Evolutionary conservation across 2,888 invertebrate species (phyloP), one percentile per base, ranked within the genome.

Genomic region (Galeruca laticollis): DNA sequence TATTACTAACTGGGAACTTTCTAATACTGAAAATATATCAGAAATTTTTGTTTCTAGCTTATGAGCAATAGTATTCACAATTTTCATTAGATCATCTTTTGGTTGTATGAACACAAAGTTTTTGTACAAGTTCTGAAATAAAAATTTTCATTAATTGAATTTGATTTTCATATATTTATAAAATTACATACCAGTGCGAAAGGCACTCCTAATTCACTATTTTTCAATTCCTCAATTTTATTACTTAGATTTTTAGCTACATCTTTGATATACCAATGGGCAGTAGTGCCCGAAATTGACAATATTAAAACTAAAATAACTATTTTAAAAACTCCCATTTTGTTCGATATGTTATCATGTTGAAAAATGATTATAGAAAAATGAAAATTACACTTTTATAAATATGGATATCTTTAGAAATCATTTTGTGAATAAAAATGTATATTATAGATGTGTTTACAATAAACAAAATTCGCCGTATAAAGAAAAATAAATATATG

Each of bases 181-280:
- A 6, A 54, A 31, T 31, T 56, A 72, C 71, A 74, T 81, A 85
- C 85, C 77, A 82, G 76, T 75, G 84, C 80, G 60, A 82, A 81
- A 43, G 81, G 77, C 63, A 83, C 78, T 33, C 83, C 83, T 59
- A 85, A 70, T 73, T 85, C 85, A 72, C 84, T 82, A 75, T 81
- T 80, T 72, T 81, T 83, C 43, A 83, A 76, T 20, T 73, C 75
- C 49, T 76, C 79, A 47, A 85, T 77, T 73, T 82, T 82, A 15
- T 77, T 69, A 67, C 79, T 77, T 43, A 85, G 76, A 68, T 82
- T 79, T 59, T 65, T 76, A 31, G 79, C 74, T 68, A 80, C 72
- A 68, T 75, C 71, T 68, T 74, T 78, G 64, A 80, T 77, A 73
- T 78, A 71, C 61, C 75, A 70, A 68, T 73, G 70, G 71, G 69